These are phyloP conservation scores for Myiozetetes cayanensis DNA, from an alignment of 2,113 vertebrate genomes.

Conservation along the genomic window DNA sequence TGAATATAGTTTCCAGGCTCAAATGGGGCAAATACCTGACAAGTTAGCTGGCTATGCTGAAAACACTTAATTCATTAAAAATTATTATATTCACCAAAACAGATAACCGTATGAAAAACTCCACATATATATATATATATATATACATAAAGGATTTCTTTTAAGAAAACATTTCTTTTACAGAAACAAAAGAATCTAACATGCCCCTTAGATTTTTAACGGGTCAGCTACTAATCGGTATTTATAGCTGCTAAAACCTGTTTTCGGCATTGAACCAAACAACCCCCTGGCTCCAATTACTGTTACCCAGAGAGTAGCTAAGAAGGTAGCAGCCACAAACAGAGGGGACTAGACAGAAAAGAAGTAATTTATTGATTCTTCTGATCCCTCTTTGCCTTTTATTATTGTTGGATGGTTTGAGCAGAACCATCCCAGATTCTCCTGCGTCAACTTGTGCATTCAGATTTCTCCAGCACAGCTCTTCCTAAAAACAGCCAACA, in stretches of 20 bases:
- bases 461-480: background rate
- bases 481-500: background rate
- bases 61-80: background rate
- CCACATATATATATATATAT: background rate
- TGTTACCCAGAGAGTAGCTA: background rate
- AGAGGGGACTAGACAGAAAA: background rate
- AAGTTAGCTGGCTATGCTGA: background rate
- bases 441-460: background rate
- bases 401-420: background rate
- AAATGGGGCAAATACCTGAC: background rate
- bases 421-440: background rate
- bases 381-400: background rate
- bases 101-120: background rate
- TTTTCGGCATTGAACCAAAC: conserved; percentile 42
- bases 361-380: conserved; percentile 28
- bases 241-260: conserved; percentile 59
- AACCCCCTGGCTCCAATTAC: conserved; percentile 50
- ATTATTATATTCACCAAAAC: background rate
- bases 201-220: conserved; percentile 29
- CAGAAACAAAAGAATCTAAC: conserved; percentile 10
- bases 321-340: background rate
- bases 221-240: conserved; percentile 34
- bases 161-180: conserved; percentile 5
- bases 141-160: background rate
- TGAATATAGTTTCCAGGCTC: background rate